phyloP scores from a whole-genome alignment of 2,797 vertebrate genomes.

The Decapterus maruadsi region DNA sequence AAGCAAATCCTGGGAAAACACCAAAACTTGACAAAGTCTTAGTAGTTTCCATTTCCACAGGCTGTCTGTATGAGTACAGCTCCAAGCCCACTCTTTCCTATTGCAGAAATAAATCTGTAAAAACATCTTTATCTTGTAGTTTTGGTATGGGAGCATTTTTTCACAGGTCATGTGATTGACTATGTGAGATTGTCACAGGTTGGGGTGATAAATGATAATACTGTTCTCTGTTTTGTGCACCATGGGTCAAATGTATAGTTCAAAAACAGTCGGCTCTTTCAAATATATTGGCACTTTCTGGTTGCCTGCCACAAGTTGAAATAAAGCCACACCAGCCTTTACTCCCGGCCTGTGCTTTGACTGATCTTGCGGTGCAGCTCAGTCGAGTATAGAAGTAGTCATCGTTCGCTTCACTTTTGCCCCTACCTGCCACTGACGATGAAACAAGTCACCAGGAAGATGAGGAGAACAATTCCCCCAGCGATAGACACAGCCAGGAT shows the following conservation, averaged over 20 bases:
- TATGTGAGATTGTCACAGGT: not conserved
- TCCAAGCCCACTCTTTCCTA: not conserved
- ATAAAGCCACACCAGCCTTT: not conserved
- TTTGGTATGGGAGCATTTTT: not conserved
- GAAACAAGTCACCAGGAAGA: slow-evolving; percentile 90
- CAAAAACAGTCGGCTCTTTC: not conserved
- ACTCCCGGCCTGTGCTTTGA: not conserved
- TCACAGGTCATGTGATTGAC: not conserved
- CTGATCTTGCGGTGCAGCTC: not conserved
- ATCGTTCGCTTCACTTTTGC: not conserved
- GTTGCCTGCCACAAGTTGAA: not conserved
- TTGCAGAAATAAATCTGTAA: not conserved
- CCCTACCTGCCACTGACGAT: slow-evolving; percentile 89
- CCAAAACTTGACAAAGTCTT: not conserved
- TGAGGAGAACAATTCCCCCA: slow-evolving; percentile 87
- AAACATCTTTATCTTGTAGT: not conserved
- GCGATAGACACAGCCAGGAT: slow-evolving; percentile 88
- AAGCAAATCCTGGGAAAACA: not conserved
- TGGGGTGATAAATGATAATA: not conserved
- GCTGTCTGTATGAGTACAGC: not conserved
- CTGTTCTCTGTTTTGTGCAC: not conserved
- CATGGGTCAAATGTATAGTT: not conserved
- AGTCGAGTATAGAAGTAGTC: not conserved
- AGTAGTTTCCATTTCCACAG: not conserved
- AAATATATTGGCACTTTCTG: not conserved